Evolutionary conservation across 2,797 vertebrate genomes (phyloP).

Genomic region (Eupleurogrammus muticus): DNA sequence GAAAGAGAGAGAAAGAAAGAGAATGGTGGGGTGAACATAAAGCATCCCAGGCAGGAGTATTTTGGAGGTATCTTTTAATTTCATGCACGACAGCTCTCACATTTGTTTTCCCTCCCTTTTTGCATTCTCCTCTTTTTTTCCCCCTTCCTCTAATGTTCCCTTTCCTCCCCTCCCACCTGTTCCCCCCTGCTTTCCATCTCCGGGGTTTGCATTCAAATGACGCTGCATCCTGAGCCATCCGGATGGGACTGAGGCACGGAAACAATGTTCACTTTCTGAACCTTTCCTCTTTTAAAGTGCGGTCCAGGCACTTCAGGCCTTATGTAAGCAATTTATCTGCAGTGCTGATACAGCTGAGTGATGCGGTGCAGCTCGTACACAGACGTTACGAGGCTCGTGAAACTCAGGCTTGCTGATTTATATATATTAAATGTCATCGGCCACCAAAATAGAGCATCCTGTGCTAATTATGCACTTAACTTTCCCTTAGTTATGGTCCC

Average conservation of each 20-base stretch:
- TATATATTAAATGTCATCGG: constrained; percentile 57
- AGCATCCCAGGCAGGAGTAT: constrained; percentile 46
- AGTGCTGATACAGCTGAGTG: constrained; percentile 65
- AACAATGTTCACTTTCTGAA: constrained; percentile 56
- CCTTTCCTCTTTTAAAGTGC: constrained; percentile 52
- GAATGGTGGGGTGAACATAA: constrained; percentile 14
- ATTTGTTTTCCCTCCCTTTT: constrained; percentile 75
- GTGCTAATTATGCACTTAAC: constrained; percentile 44
- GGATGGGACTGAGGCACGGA: constrained; percentile 61
- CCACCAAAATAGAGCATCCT: constrained; percentile 21
- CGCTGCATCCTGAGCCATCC: constrained; percentile 55
- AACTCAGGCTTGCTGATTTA: constrained; percentile 42
- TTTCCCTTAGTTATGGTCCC: constrained; percentile 21
- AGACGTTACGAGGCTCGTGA: constrained; percentile 47
- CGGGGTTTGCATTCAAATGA: constrained; percentile 54
- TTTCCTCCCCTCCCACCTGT: not conserved
- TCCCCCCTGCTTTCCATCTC: constrained; percentile 37
- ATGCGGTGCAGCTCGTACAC: constrained; percentile 37
- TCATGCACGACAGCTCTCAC: constrained; percentile 76
- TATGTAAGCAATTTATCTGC: constrained; percentile 65
- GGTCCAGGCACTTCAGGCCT: constrained; percentile 35
- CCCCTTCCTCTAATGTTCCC: constrained; percentile 44
- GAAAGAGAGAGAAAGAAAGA: constrained; percentile 59
- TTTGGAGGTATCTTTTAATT: constrained; percentile 84
- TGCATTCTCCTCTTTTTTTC: constrained; percentile 51